Percentiles rank a stretch among this genome's conserved stretches.
These are phyloP conservation scores for Chelidonichthys spinosus DNA, from an alignment of 2,797 vertebrate species.

Conservation along the genomic window DNA sequence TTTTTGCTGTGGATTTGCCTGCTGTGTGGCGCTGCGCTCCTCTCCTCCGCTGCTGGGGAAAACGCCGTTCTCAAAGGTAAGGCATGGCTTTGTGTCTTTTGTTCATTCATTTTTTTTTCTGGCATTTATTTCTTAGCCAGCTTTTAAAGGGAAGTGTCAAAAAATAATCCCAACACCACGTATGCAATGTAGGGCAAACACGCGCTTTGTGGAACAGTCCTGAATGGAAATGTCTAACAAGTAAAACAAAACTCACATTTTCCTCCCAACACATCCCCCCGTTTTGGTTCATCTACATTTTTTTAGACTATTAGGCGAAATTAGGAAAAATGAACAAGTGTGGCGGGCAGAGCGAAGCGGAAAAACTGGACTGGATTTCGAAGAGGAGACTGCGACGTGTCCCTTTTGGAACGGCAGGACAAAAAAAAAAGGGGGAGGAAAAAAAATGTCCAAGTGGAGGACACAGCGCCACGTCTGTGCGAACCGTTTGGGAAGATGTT, in stretches of 20 bases:
- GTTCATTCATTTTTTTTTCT: constrained; percentile 33
- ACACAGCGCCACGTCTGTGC: constrained; percentile 62
- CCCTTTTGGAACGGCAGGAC: constrained; percentile 50
- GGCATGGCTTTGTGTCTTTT: constrained; percentile 41
- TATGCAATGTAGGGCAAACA: neutral
- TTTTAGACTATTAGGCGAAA: constrained; percentile 6
- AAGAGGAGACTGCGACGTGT: constrained; percentile 55
- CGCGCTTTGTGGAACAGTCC: accelerated
- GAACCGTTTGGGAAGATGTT: constrained; percentile 35
- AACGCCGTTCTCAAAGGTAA: constrained; percentile 74
- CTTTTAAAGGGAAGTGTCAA: neutral
- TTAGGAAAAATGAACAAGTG: constrained; percentile 41
- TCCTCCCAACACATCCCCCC: neutral
- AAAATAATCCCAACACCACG: neutral
- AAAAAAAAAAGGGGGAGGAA: neutral
- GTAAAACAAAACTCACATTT: accelerated
- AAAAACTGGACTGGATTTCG: constrained; percentile 61
- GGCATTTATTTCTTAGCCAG: neutral
- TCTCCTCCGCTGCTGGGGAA: constrained; percentile 52
- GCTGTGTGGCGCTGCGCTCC: constrained; percentile 49
- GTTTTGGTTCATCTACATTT: neutral
- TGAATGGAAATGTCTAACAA: neutral
- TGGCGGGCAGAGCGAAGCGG: constrained; percentile 22
- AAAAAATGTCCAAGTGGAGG: constrained; percentile 4
- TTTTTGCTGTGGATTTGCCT: constrained; percentile 72